These are phyloP conservation scores for Pectinophora gossypiella DNA, from an alignment of 1,140 invertebrate genomes.

Conservation along the genomic window DNA sequence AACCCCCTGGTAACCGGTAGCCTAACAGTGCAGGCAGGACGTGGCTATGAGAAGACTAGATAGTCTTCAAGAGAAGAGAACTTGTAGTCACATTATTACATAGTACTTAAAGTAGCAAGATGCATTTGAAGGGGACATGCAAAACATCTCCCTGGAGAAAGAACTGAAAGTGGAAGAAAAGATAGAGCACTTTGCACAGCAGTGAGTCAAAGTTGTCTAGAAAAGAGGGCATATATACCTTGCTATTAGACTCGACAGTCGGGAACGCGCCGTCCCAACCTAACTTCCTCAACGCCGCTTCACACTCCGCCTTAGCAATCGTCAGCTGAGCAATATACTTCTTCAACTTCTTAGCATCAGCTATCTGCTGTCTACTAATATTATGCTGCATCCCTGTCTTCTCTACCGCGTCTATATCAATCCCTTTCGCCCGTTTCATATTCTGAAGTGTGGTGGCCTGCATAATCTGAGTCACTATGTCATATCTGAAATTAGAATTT, in stretches of 20 bases:
- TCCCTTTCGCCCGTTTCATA: constrained; percentile 88
- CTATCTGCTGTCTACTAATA: constrained; percentile 81
- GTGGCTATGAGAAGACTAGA: too few species aligned
- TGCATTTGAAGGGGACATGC: too few species aligned
- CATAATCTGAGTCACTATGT: constrained; percentile 94
- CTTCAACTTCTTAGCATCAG: constrained; percentile 83
- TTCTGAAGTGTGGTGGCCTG: constrained; percentile 94
- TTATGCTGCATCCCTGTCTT: constrained; percentile 54
- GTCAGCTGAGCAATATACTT: constrained; percentile 89
- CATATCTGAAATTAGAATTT: constrained; percentile 78
- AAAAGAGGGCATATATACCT: too few species aligned
- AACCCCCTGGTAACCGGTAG: too few species aligned
- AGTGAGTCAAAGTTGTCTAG: too few species aligned
- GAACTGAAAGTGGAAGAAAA: too few species aligned
- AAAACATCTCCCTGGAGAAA: too few species aligned
- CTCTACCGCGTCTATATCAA: constrained; percentile 83
- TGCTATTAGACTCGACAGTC: constrained; percentile 64
- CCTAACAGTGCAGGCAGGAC: too few species aligned
- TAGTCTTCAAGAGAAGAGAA: too few species aligned
- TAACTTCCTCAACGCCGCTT: constrained; percentile 84
- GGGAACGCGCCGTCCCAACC: constrained; percentile 88
- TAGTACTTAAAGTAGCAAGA: too few species aligned
- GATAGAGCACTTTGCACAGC: too few species aligned
- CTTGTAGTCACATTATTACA: too few species aligned
- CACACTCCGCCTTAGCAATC: constrained; percentile 89